These are phyloP conservation scores for Plagodis pulveraria DNA, from an alignment of 2,888 invertebrate species.

Conservation along the genomic window DNA sequence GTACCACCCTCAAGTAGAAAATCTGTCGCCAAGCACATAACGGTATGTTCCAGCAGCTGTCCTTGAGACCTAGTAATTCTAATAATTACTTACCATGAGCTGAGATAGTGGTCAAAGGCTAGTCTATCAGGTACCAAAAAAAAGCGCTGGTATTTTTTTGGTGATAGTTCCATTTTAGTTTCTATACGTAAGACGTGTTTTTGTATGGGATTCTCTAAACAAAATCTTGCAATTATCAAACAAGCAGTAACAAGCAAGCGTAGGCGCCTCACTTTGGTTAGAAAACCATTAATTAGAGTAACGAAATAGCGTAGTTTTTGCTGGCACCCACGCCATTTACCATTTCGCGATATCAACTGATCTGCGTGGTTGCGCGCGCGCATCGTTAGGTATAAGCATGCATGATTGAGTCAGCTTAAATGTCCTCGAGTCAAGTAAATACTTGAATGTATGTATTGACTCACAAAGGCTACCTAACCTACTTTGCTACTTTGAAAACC, in stretches of 20 bases:
- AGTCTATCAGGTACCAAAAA: no score
- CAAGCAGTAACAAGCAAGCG: conserved; percentile 5
- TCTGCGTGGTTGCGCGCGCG: conserved; percentile 21
- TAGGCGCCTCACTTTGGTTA: conserved; percentile 22
- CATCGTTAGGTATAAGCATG: conserved; percentile 18
- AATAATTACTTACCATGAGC: no score
- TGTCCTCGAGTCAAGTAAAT: conserved; percentile 8
- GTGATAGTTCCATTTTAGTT: no score
- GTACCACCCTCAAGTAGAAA: no score
- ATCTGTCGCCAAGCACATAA: no score
- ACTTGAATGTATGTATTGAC: neutral
- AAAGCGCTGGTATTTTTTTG: no score
- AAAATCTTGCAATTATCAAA: neutral
- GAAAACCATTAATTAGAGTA: conserved; percentile 22
- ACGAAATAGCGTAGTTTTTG: conserved; percentile 20
- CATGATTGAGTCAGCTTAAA: conserved; percentile 10
- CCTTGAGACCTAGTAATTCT: no score
- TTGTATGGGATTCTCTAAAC: neutral
- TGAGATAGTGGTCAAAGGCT: no score
- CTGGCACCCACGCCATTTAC: conserved; percentile 17
- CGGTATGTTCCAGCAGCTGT: no score
- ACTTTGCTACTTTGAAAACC: no score
- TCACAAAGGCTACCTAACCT: neutral
- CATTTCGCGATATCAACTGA: conserved; percentile 26
- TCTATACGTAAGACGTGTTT: no score